phyloP scores from a whole-genome alignment of 2,888 invertebrate species.

The Synergus umbraculus region DNA sequence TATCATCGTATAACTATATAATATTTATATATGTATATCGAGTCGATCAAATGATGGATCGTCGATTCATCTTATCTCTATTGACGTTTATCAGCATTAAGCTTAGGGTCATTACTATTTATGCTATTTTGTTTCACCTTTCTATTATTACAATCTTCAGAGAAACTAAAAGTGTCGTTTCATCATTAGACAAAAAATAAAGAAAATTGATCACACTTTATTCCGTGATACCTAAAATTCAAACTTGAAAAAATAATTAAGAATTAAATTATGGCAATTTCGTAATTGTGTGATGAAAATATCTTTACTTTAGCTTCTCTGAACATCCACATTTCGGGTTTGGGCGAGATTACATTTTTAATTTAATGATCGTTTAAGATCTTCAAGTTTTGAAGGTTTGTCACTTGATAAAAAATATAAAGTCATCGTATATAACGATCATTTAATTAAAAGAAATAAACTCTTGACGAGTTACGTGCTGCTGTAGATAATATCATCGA shows the following conservation, averaged over 20 bases:
- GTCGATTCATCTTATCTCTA: constrained; percentile 47
- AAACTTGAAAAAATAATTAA: background rate
- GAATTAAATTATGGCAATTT: background rate
- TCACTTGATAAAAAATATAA: background rate
- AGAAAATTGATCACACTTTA: background rate
- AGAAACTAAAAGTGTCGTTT: background rate
- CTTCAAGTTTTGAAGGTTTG: background rate
- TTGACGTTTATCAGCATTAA: constrained; percentile 43
- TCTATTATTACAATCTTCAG: constrained; percentile 6
- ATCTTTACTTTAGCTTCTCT: background rate
- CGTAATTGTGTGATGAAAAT: background rate
- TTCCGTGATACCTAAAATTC: background rate
- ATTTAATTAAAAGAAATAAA: background rate
- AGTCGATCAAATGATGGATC: constrained; percentile 63
- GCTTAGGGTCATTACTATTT: background rate
- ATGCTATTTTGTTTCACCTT: constrained; percentile 21
- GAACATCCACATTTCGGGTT: background rate
- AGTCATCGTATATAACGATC: background rate
- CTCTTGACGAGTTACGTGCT: background rate
- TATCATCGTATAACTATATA: constrained; percentile 67
- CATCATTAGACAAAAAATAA: background rate
- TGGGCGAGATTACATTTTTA: background rate
- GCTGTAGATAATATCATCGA: constrained; percentile 6
- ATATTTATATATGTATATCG: constrained; percentile 58
- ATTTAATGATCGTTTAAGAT: background rate